These are phyloP conservation scores for Nomia melanderi DNA, from an alignment of 1,140 invertebrate species.

Conservation along the genomic window DNA sequence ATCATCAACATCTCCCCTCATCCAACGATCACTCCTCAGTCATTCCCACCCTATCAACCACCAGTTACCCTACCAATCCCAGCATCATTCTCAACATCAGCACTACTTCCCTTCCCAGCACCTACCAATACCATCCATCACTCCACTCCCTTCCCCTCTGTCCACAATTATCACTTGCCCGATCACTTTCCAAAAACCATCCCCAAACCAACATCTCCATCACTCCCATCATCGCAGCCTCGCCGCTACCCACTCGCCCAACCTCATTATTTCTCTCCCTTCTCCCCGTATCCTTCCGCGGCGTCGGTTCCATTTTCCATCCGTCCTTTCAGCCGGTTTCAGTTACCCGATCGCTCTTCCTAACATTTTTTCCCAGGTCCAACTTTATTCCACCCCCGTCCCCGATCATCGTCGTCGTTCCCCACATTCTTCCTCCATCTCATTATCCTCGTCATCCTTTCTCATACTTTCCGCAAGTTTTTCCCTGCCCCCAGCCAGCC, in stretches of 20 bases:
- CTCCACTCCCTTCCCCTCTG: too few relatives aligned
- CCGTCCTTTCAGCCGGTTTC: neutral
- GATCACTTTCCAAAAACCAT: neutral
- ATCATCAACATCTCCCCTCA: too few relatives aligned
- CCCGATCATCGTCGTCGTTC: neutral
- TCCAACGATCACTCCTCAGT: too few relatives aligned
- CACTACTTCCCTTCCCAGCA: too few relatives aligned
- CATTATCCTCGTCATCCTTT: slow-evolving; percentile 5
- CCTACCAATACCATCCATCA: too few relatives aligned
- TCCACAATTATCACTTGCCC: too few relatives aligned
- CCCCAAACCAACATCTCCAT: neutral
- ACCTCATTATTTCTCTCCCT: neutral
- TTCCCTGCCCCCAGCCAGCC: too few relatives aligned
- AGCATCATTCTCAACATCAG: too few relatives aligned
- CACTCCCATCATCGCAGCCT: neutral
- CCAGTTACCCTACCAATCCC: too few relatives aligned
- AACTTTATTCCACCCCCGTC: neutral
- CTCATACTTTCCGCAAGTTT: neutral
- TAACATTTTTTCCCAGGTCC: neutral
- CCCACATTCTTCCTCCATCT: neutral
- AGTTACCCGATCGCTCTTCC: neutral
- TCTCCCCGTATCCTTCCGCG: neutral
- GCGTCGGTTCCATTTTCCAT: neutral
- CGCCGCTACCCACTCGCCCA: neutral
- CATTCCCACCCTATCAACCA: too few relatives aligned